Base-by-base conservation (phyloP, 1,140 invertebrate species). In the Lasioglossum baleicum region DNA sequence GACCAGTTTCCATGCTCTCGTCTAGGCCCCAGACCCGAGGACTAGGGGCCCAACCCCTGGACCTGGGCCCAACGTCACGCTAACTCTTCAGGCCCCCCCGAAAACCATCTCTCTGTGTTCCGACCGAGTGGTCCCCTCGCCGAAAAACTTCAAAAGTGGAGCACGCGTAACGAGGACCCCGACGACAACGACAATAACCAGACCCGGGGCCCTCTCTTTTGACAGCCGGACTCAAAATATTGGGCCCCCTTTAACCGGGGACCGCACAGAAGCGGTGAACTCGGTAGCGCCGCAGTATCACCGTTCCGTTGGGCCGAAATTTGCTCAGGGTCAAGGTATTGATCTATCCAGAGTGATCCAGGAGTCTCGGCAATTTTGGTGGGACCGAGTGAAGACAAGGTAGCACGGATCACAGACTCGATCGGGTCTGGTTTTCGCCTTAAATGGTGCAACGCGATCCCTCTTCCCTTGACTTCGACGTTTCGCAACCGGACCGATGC, bases 1-100 rank as follows among this genome's bases (percentile, higher is more conserved):
- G 84, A 86, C 85, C 85, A 86, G 85, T 86, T 86, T 86, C 77
- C 77, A 61, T 86, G 81, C 83, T 68, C 64, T 86, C 83, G 56
- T 74, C 84, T 86, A 86, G 84, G 67, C 67, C 84, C 70, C 64
- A 74, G 44, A 53, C 63, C 60, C 31, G 8, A 26, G 20, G 22
- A 22, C 13, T 26, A 48, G 44, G 44, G 20, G 7, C 17, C 22
- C 73, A 40, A 76, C 22, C 66, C 56, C 17, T 78, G 42, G 66
- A 64, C 63, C 61, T 56, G 26, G 75, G 10, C 44, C 61, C 35
- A 11, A 0, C 20, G 20, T 13, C 10, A 48, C 10, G 44, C 44
- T 48, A 48, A 48, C 44, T 48, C 44, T 48, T 20, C 56, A 20
- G 17, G 48, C 42, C 35, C 58, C 60, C 60, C 26, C 26, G 26